Percentiles rank a stretch among this genome's conserved stretches.
phyloP scores from a whole-genome alignment of 2,113 vertebrate genomes.

The Ifrita kowaldi region DNA sequence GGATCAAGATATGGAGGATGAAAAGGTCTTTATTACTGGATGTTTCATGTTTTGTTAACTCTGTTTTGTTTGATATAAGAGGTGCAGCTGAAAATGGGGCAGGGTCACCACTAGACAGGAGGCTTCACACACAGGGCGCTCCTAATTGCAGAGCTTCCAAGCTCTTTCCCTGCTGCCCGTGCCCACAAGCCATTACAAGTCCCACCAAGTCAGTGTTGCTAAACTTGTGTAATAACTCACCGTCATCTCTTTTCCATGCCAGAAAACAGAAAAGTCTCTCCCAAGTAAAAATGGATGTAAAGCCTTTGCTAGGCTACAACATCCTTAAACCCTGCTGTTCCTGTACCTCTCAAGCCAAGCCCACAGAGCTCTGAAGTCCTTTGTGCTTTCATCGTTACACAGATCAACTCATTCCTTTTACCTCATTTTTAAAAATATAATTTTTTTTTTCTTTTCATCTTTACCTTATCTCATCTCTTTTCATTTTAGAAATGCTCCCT shows the following conservation, averaged over 20 bases:
- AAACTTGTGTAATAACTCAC: background rate
- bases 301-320: background rate
- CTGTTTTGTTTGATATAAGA: background rate
- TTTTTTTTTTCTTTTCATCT: background rate
- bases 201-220: background rate
- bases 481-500: background rate
- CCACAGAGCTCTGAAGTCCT: background rate
- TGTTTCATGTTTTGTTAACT: background rate
- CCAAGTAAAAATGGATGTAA: background rate
- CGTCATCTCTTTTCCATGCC: background rate
- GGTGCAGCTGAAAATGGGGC: background rate
- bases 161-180: background rate
- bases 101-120: background rate
- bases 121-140: accelerated
- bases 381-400: background rate
- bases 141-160: background rate
- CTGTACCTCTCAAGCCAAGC: background rate
- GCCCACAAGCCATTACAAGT: background rate
- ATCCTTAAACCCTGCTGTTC: background rate
- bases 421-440: background rate
- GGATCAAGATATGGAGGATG: background rate
- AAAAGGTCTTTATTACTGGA: background rate
- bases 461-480: background rate
- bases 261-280: background rate
- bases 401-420: background rate